These are phyloP conservation scores for Leptopilina syphax DNA, from an alignment of 2,888 invertebrate genomes.

Conservation along the genomic window DNA sequence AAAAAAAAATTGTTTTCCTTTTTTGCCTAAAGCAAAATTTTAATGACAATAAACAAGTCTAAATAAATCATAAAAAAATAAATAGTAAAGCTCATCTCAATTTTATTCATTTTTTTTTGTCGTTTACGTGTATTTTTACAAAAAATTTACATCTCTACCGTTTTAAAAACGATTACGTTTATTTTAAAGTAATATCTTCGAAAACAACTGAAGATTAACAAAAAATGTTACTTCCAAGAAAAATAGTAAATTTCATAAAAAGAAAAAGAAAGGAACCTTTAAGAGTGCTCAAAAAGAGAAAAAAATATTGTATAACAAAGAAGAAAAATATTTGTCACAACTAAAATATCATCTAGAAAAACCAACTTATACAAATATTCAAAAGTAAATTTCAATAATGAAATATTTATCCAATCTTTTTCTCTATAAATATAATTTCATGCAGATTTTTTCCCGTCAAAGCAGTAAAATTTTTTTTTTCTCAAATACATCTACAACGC, in stretches of 20 bases:
- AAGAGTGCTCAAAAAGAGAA: not conserved
- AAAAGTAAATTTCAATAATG: not conserved
- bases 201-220: conserved; percentile 12
- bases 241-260: not conserved
- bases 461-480: not conserved
- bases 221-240: not conserved
- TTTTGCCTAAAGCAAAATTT: too few species aligned
- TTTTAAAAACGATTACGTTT: conserved; percentile 1
- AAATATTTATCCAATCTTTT: not conserved
- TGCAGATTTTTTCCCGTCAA: not conserved
- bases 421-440: not conserved
- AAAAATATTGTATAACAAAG: not conserved
- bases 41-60: not conserved
- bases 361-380: not conserved
- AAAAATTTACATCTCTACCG: conserved; percentile 15
- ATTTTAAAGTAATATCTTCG: not conserved
- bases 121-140: not conserved
- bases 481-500: not conserved
- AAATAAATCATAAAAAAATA: conserved; percentile 10
- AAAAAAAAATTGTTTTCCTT: not conserved
- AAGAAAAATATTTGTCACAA: not conserved
- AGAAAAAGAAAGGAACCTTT: not conserved
- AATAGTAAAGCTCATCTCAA: conserved; percentile 1
- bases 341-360: conserved; percentile 5
- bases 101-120: conserved; percentile 10